Base-by-base conservation (phyloP, 1,140 invertebrate genomes). In the Danaus plexippus region DNA sequence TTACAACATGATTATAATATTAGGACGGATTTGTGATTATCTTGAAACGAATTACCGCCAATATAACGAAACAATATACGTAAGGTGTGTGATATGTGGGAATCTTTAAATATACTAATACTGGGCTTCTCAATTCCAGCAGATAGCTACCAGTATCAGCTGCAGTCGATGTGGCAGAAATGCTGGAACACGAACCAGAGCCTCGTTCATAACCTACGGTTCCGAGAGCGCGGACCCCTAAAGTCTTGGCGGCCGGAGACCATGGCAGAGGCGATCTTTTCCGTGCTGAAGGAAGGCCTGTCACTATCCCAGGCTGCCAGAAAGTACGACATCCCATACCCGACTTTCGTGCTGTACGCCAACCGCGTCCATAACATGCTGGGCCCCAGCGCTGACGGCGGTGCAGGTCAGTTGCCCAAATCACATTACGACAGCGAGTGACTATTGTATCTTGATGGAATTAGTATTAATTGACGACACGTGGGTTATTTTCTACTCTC, bases 131-230 rank as follows among this genome's bases (percentile, higher is more conserved):
- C 59, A 61, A 71, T 80, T 89, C 70, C 90, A 92, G 91, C 93
- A 94, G 95, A 96, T 90, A 95, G 94, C 89, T 97, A 96, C 89
- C 95, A 97, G 86, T 96, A 96, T 83, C 95, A 96, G 85, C 88
- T 97, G 77, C 95, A 97, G 83, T 95, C 93, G 42, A 95, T 96
- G 92, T 97, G 95, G 95, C 95, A 97, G 83, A 96, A 96, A 79
- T 96, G 95, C 84, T 97, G 95, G 95, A 96, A 93, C 77, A 96
- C 94, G 52, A 95, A 95, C 85, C 94, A 95, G 80, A 94, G 92
- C 63, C 88, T 96, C 65, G 93, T 96, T 41, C 95, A 96, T 85
- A 95, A 96, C 76, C 87, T 96, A 68, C 90, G 95, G 51, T 96
- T 96, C 88, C 90, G 95, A n/a, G 95, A 97, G 81, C 91, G 95